Evolutionary conservation across 1,140 invertebrate genomes (phyloP), one percentile per base, ranked within the genome.

Genomic region (Hylyphantes graminicola): DNA sequence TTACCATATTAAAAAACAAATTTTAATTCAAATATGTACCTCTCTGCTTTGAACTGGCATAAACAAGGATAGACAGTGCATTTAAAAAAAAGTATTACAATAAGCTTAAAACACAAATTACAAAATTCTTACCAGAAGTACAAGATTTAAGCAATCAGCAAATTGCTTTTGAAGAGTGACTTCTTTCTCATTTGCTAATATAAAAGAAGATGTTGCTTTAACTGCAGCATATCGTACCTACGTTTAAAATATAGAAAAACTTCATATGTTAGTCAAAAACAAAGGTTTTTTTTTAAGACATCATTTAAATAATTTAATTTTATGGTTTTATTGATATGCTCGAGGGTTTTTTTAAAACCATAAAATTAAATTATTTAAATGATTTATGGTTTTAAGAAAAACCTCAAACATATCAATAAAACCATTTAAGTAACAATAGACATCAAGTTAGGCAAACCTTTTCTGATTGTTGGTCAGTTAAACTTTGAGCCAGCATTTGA

Each of bases 121-220:
- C 11, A 81, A 70, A 79, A 65, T 9, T 70, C 9, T 74, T 74
- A 74, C 53, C 19, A 51, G 55, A 59, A 74, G n/a, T 57, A 57
- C 7, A 35, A 48, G 72, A 70, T 15, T 70, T 92, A 92, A 51
- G 95, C 93, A 19, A 99, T 89, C 50, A 72, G 92, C 90, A 88
- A 99, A 97, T 21, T 96, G 94, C 89, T 95, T 96, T 80, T 97
- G 93, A 74, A 99, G 93, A 68, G 93, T 92, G 8, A 93, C 92
- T 89, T 98, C 96, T 89, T 97, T 97, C 55, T 97, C 95, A 88
- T 99, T 96, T 8, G 95, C 92, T 67, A 96, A 91, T 51, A 99
- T 94, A 88, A 99, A 99, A 0, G 97, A 93, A 57, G 95, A 93
- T 2, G 90, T 89, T 7, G 92, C 92, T 86, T 91, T 90, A 4